These are phyloP conservation scores for Ormyrus nitidulus DNA, from an alignment of 2,888 invertebrate species.

Conservation along the genomic window DNA sequence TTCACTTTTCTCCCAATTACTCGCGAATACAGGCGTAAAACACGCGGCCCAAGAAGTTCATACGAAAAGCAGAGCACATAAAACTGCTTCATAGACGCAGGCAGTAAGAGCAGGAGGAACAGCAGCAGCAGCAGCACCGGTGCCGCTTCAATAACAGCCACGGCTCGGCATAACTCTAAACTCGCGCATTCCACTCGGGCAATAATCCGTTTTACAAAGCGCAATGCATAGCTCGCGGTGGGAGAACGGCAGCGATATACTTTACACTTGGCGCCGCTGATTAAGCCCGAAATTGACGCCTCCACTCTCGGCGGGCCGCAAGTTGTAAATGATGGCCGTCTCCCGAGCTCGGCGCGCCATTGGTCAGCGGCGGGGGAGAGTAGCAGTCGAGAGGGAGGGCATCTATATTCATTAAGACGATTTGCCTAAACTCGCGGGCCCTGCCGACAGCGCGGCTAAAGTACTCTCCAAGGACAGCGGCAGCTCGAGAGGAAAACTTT, in stretches of 20 bases:
- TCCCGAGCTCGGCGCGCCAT: not conserved
- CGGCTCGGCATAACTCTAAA: slow-evolving; percentile 12
- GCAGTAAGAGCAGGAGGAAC: no score
- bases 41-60: not conserved
- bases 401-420: slow-evolving; percentile 70
- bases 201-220: slow-evolving; percentile 27
- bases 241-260: slow-evolving; percentile 1
- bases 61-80: slow-evolving; percentile 3
- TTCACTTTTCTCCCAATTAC: slow-evolving; percentile 3
- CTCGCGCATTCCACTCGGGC: slow-evolving; percentile 23
- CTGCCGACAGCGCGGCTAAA: slow-evolving; percentile 31
- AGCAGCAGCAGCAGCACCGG: no score
- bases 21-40: not conserved
- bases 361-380: slow-evolving; percentile 30
- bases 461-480: slow-evolving; percentile 53
- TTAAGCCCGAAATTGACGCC: slow-evolving; percentile 42
- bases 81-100: slow-evolving; percentile 5
- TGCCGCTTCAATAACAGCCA: slow-evolving; percentile 19
- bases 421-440: slow-evolving; percentile 58
- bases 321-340: no score
- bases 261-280: slow-evolving; percentile 13
- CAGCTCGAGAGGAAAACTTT: slow-evolving; percentile 39
- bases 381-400: slow-evolving; percentile 52
- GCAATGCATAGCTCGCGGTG: no score
- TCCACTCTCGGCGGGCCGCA: no score